Base-by-base conservation (phyloP, 2,113 vertebrate genomes). In the Megaleporinus macrocephalus region DNA sequence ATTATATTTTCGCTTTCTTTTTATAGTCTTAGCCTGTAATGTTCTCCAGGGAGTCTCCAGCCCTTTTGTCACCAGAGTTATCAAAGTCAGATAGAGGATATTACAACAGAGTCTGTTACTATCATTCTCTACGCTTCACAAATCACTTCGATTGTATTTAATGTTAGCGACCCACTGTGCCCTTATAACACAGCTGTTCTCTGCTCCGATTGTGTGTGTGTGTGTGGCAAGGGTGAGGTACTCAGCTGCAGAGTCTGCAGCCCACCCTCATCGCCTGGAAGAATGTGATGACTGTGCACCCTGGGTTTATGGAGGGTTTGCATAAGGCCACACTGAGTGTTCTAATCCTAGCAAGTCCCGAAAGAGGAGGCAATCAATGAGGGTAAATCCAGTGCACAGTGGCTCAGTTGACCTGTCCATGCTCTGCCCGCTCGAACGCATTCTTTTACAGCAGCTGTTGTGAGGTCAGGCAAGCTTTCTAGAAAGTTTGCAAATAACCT, bases 111-210 rank as follows among this genome's bases (percentile, higher is more conserved):
- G 66, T 24, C 36, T 10, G 66, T 70, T 70, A 70, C 41, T 70
- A 44, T 26, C 33, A 70, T 70, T 44, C 33, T 70, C 33, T 44
- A 70, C 36, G 66, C 66, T 70, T 70, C 66, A 70, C 66, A 70
- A 70, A 70, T 70, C 36, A 70, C 36, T 41, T 70, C 66, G 24
- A 86, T 66, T 78, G 63, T 30, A 22, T 24, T 49, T 68, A 30
- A 68, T 68, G 66, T 68, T 78, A 68, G 62, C 44, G 27, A 51
- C 29, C 65, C 30, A 33, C 13, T n/a, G 65, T 70, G 65, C 77
- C 65, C 61, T 70, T 44, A 59, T 53, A 66, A 36, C 27, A 79
- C 77, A 79, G 77, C 65, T 71, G 65, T 79, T 70, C 65, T 18
- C 66, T 24, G 36, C 36, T 41, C 18, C 24, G 13, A 44, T 44